Base-by-base conservation (phyloP, 2,888 invertebrate genomes). In the Microplitis deprimator region DNA sequence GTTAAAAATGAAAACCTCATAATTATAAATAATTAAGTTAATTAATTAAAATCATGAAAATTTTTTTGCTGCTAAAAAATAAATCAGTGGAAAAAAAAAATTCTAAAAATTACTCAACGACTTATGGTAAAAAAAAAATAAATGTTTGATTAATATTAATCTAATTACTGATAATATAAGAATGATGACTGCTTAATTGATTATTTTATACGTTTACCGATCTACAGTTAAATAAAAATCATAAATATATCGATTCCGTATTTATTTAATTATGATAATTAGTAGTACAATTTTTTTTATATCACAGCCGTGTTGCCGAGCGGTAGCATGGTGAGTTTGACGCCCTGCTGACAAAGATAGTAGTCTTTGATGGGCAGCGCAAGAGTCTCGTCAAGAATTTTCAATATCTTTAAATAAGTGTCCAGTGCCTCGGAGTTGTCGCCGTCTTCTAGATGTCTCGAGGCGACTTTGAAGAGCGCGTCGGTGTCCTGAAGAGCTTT, bases 401-500 rank as follows among this genome's bases (percentile, higher is more conserved):
- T 93, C 64, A 95, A 88, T 17, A 94, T 92, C 85, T 94, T 92
- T 61, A 93, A 90, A 79, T 93, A 94, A 82, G 93, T 92, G 82
- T 92, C 91, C 61, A 94, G 90, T 1, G 95, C 94, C 82, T 93
- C 92, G 17, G 92, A 90, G 77, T 92, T 92, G 50, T 93, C 92
- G 0, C 93, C 94, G 68, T 92, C 91, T 82, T 94, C 92, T 88
- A 94, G 92, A 7, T 92, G 90, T 50, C 91, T 91, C 73, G 92
- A 92, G 0, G 93, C 95, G 0, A 92, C 91, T 78, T 92, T 93
- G 82, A 93, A 93, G 87, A 94, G 90, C 86, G 92, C 91, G 85
- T 95, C 95, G 0, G 95, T 95, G 82, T 95, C 95, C 93, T 95
- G 95, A 84, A 95, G 90, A 38, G 93, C 92, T 89, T 95, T 95